Evolutionary conservation across 2,113 vertebrate species (phyloP).

Genomic region (Xenopus laevis): DNA sequence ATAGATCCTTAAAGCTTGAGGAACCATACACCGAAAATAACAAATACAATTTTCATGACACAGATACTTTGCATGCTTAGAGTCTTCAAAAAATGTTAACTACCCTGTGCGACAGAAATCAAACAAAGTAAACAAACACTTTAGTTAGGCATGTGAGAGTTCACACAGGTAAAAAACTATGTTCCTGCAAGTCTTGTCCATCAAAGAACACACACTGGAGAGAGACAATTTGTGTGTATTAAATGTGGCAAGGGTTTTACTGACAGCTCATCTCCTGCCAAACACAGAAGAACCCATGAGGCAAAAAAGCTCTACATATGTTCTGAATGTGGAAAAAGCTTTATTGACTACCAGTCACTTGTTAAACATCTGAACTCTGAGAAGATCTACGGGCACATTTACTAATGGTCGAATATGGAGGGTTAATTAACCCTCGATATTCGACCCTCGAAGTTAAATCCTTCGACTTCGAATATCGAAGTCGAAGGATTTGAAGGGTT

Average conservation of each 20-base stretch:
- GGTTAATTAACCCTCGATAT: no score
- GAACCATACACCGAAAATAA: not conserved
- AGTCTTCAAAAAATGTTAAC: not conserved
- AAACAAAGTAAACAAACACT: not conserved
- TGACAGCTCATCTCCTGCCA: slow-evolving; percentile 14
- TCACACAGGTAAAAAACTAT: not conserved
- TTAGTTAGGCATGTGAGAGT: not conserved
- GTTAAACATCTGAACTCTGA: slow-evolving; percentile 5
- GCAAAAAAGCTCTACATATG: not conserved
- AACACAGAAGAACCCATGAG: slow-evolving; percentile 1
- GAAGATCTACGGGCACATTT: no score
- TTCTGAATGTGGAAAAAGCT: slow-evolving; percentile 50
- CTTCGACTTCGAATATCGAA: no score
- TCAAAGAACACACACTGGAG: slow-evolving; percentile 28
- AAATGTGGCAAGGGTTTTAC: slow-evolving; percentile 19
- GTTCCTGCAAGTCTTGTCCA: slow-evolving; percentile 57
- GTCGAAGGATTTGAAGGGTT: no score
- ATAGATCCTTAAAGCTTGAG: not conserved
- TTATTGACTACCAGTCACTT: slow-evolving; percentile 18
- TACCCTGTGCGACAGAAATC: not conserved
- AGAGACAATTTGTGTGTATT: not conserved
- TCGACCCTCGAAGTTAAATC: no score
- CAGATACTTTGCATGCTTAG: not conserved
- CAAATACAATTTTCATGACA: not conserved
- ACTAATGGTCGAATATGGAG: no score